Evolutionary conservation across 2,113 vertebrate species (phyloP).

Genomic region (Tiliqua scincoides): DNA sequence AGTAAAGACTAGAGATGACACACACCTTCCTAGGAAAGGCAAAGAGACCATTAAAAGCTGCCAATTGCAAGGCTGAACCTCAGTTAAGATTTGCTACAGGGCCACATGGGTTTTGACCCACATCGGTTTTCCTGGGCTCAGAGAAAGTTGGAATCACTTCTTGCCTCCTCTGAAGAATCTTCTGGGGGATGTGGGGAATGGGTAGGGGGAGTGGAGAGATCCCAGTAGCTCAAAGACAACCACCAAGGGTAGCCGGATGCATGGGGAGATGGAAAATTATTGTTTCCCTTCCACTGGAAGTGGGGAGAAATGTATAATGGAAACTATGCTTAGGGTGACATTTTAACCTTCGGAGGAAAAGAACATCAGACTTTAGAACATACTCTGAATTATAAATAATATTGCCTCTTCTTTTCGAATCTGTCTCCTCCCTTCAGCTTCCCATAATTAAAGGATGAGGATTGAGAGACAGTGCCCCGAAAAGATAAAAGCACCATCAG

Average conservation of each 20-base stretch:
- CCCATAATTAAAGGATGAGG: conserved; percentile 25
- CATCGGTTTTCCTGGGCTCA: conserved; percentile 14
- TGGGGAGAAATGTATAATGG: not conserved
- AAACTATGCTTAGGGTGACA: conserved; percentile 10
- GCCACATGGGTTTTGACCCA: not conserved
- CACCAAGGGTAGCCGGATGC: conserved; percentile 50
- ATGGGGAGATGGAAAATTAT: conserved; percentile 28
- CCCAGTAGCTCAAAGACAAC: conserved; percentile 53
- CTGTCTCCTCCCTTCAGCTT: conserved; percentile 19
- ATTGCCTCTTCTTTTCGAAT: not conserved
- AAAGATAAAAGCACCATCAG: conserved; percentile 42
- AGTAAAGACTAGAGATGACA: not conserved
- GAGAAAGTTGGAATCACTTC: conserved; percentile 43
- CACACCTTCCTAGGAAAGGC: not conserved
- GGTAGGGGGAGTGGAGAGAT: conserved; percentile 47
- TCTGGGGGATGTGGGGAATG: not conserved
- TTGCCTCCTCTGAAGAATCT: conserved; percentile 63
- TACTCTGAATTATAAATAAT: not conserved
- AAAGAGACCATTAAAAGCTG: not conserved
- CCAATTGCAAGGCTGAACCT: not conserved
- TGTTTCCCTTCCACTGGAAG: fast-evolving
- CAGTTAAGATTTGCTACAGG: not conserved
- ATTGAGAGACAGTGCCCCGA: not conserved
- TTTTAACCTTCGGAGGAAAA: conserved; percentile 7
- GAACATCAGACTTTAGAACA: not conserved